Conservation (phyloP, 2,797 vertebrate species). For the Esox masquinongy region DNA sequence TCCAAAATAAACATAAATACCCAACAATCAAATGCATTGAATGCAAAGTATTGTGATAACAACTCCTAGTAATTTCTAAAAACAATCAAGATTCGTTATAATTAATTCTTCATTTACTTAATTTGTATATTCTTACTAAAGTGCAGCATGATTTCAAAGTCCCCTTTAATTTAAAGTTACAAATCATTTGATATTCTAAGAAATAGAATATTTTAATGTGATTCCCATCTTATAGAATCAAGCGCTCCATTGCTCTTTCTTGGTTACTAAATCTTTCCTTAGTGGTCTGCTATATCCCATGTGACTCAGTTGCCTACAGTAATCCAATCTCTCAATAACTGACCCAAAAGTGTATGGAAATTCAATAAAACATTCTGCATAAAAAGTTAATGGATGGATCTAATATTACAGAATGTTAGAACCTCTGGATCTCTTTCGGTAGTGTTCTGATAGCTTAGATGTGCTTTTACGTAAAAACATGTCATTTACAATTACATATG, state of each 20-base stretch:
- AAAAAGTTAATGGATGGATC: not conserved
- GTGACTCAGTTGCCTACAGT: not conserved
- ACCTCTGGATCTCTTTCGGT: not conserved
- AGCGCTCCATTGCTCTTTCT: not conserved
- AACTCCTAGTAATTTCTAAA: not conserved
- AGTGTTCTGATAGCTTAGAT: not conserved
- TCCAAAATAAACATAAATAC: not conserved
- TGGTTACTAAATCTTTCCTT: not conserved
- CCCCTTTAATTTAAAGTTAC: conserved; percentile 16
- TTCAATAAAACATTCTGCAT: not conserved
- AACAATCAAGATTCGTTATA: not conserved
- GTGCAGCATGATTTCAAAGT: conserved; percentile 12
- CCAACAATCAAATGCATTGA: not conserved
- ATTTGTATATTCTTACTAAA: conserved; percentile 13
- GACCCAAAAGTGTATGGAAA: not conserved
- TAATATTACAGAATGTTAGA: not conserved
- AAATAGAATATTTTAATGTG: conserved; percentile 14
- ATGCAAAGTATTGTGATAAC: not conserved
- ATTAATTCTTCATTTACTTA: not conserved
- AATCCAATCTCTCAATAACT: not conserved
- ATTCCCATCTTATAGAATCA: conserved; percentile 9
- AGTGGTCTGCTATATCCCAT: not conserved
- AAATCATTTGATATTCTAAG: conserved; percentile 16
- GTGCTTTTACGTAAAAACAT: not conserved
- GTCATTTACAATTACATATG: not conserved